Base-by-base conservation (phyloP, 1,140 invertebrate species). In the Nautilus pompilius region DNA sequence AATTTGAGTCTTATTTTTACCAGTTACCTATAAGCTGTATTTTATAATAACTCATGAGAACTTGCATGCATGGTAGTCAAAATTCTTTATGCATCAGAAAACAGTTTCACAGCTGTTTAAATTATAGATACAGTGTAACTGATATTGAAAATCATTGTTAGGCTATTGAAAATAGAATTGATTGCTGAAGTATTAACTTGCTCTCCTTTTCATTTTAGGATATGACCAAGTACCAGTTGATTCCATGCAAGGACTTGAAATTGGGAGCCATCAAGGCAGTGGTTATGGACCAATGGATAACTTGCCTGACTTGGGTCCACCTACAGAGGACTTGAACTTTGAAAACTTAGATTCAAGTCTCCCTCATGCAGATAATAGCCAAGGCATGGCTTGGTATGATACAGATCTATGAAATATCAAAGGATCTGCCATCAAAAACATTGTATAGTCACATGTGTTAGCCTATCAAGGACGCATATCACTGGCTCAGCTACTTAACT, bases 201-300 rank as follows among this genome's bases (percentile, higher is more conserved):
- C 20, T 8, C 59, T 56, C 33, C 29, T 29, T 62, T 69, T 65
- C 57, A 58, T 84, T 71, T 34, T 68, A 93, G 93, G 93, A 87
- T 95, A 94, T 90, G 93, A 95, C 87, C 91, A 93, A 88, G 90
- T 95, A 88, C 94, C 93, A 88, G 91, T 95, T 91, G 92, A 95
- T 85, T 93, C 91, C 62, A 93, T 96, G 92, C 92, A 95, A 87
- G 93, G 93, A 67, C 85, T 96, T 73, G 93, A 96, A 77, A 90
- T 96, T 77, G 92, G 91, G 72, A 89, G 88, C 69, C 87, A 87
- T 28, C 85, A 87, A 48, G 83, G 80, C 51, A 86, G 84, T 60
- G 88, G 88, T 51, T 90, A 90, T 77, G 89, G 88, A 60, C 87
- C 87, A 66, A 90, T 95, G 87, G 92, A 94, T 83, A 75, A 80